Conservation (phyloP, 2,113 vertebrate genomes). For the Clarias magur region DNA sequence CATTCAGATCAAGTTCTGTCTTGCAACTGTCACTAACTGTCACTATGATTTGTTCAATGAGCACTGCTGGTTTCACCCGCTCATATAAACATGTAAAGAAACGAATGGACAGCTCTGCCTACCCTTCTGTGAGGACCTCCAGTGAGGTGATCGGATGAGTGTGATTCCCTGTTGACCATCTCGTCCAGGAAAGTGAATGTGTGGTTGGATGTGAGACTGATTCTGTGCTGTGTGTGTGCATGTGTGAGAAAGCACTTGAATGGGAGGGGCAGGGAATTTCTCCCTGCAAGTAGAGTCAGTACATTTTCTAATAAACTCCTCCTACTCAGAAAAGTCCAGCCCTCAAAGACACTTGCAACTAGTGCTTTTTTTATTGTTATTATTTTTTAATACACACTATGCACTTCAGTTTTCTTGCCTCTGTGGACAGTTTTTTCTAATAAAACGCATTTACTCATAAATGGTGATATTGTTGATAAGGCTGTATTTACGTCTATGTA, state of each 20-base stretch:
- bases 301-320: constrained; percentile 19
- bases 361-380: not conserved
- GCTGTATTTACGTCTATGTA: not conserved
- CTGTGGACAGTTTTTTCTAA: not conserved
- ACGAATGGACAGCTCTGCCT: constrained; percentile 4
- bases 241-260: constrained; percentile 23
- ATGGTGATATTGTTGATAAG: not conserved
- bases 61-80: not conserved
- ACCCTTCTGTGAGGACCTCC: constrained; percentile 48
- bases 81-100: not conserved
- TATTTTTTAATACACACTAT: not conserved
- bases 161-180: constrained; percentile 55
- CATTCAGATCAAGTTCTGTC: not conserved
- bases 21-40: not conserved
- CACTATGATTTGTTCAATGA: not conserved
- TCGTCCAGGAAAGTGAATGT: constrained; percentile 41
- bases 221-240: constrained; percentile 10
- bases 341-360: not conserved
- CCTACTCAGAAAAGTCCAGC: constrained; percentile 11
- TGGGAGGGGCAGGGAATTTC: constrained; percentile 31
- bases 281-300: not conserved
- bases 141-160: constrained; percentile 54
- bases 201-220: constrained; percentile 8
- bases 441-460: not conserved
- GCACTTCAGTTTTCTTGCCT: not conserved